Evolutionary conservation across 2,888 invertebrate species (phyloP).

Genomic region (Acrobasis suavella): DNA sequence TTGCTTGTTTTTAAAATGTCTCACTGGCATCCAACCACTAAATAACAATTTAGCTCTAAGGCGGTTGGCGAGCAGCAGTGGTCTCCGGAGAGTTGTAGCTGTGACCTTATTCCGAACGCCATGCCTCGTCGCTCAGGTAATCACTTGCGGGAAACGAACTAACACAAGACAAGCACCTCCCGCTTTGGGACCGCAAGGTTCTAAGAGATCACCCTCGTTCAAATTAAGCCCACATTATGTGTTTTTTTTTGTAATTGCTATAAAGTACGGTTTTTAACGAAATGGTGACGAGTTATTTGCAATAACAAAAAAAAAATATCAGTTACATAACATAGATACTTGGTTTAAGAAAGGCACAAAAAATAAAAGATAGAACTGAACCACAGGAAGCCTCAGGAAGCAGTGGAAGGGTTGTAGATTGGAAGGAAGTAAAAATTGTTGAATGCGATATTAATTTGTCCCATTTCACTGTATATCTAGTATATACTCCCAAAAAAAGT

Average conservation of each 20-base stretch:
- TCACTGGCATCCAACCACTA: not conserved
- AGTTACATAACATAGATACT: too few species aligned
- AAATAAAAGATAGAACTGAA: too few species aligned
- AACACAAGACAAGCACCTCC: constrained; percentile 24
- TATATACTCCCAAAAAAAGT: too few species aligned
- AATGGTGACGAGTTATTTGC: too few species aligned
- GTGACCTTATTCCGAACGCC: constrained; percentile 30
- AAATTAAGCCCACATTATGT: constrained; percentile 17
- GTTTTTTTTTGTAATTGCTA: not conserved
- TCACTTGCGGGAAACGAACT: constrained; percentile 27
- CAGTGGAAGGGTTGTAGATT: too few species aligned
- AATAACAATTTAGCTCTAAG: constrained; percentile 3
- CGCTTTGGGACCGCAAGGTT: constrained; percentile 23
- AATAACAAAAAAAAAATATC: too few species aligned
- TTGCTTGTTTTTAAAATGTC: not conserved
- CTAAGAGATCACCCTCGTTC: constrained; percentile 16
- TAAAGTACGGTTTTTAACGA: too few species aligned
- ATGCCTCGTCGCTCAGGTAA: constrained; percentile 26
- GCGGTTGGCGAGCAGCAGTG: constrained; percentile 2
- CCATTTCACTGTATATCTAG: too few species aligned
- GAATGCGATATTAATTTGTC: too few species aligned
- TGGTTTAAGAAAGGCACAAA: too few species aligned
- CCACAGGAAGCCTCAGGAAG: too few species aligned
- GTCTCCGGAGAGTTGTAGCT: constrained; percentile 25
- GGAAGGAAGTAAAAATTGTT: too few species aligned